phyloP scores from a whole-genome alignment of 2,888 invertebrate genomes.

The Galerucella nymphaeae region DNA sequence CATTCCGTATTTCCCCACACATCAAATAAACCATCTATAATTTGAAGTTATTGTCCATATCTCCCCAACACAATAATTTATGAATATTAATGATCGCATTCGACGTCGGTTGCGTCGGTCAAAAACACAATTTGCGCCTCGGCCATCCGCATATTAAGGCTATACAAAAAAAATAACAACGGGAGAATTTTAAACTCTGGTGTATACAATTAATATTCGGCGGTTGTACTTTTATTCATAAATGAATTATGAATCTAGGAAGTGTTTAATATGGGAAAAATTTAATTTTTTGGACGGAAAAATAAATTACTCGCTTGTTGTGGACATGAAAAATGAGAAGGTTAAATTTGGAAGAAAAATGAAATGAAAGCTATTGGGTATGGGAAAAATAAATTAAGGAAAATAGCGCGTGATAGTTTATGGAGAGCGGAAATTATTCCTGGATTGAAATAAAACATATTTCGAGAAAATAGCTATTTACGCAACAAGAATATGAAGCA shows the following conservation, averaged over 20 bases:
- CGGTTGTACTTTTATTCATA: neutral
- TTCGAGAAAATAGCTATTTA: too few species aligned
- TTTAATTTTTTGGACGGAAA: neutral
- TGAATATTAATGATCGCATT: slow-evolving; percentile 57
- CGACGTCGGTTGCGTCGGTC: slow-evolving; percentile 20
- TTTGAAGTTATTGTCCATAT: slow-evolving; percentile 62
- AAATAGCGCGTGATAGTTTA: too few species aligned
- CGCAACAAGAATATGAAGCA: too few species aligned
- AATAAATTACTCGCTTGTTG: neutral
- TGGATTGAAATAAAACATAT: too few species aligned
- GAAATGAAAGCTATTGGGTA: too few species aligned
- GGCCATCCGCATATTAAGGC: slow-evolving; percentile 7
- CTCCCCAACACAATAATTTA: slow-evolving; percentile 58
- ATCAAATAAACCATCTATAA: slow-evolving; percentile 56
- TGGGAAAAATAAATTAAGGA: too few species aligned
- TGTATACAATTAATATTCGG: slow-evolving; percentile 14
- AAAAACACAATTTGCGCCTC: slow-evolving; percentile 30
- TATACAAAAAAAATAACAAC: slow-evolving; percentile 16
- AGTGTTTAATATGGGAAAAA: slow-evolving; percentile 5
- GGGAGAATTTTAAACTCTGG: slow-evolving; percentile 7
- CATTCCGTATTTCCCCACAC: slow-evolving; percentile 46
- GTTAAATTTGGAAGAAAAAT: neutral
- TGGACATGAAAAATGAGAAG: neutral
- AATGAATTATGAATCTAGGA: slow-evolving; percentile 13
- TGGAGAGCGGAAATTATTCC: too few species aligned